Conservation (phyloP, 2,113 vertebrate species). For the Peromyscus maniculatus region DNA sequence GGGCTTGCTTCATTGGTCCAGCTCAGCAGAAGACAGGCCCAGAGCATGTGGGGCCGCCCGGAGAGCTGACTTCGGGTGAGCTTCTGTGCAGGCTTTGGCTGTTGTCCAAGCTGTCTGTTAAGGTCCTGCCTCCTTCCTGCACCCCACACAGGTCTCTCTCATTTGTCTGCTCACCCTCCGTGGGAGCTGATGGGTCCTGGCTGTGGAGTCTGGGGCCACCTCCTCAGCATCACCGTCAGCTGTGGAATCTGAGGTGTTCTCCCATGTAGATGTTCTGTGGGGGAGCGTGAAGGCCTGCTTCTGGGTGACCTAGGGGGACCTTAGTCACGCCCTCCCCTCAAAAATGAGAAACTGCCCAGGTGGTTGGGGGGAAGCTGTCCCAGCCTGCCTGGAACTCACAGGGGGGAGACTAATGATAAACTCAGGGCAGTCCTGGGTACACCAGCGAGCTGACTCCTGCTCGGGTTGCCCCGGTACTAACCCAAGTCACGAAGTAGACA, state of each 20-base stretch:
- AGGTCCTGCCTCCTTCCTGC: fast-evolving
- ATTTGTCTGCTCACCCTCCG: background rate
- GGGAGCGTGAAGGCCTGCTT: background rate
- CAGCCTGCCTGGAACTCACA: too few species aligned
- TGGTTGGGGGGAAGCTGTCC: background rate
- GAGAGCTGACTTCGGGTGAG: too few species aligned
- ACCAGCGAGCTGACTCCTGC: background rate
- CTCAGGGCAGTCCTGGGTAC: background rate
- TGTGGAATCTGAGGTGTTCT: fast-evolving
- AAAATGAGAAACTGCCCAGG: background rate
- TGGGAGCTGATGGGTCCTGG: background rate
- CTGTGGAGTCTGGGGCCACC: background rate
- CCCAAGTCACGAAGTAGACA: background rate
- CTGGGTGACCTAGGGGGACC: background rate
- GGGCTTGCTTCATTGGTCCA: background rate
- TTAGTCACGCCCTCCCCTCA: background rate
- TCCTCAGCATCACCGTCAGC: background rate
- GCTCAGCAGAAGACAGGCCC: background rate
- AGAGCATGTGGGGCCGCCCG: fast-evolving
- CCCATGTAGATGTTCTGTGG: too few species aligned
- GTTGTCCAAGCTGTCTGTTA: background rate
- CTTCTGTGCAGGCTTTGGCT: too few species aligned
- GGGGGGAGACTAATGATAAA: too few species aligned
- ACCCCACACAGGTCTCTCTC: background rate
- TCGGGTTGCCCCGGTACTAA: background rate